Percentiles rank a stretch among this genome's conserved stretches.
These are phyloP conservation scores for Antedon mediterranea DNA, from an alignment of 53 echinoderm and acorn worm genomes.

Conservation along the genomic window DNA sequence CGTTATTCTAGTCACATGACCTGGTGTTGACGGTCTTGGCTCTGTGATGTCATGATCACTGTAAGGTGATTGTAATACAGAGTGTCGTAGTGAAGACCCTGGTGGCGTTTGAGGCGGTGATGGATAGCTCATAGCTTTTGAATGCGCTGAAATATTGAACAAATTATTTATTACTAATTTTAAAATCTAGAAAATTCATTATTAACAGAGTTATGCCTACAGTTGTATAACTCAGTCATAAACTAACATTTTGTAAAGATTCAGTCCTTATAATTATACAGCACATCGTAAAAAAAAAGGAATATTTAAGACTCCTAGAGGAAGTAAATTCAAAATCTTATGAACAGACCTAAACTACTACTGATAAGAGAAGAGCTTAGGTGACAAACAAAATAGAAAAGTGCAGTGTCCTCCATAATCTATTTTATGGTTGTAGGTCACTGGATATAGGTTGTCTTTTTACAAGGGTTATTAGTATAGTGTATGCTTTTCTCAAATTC, in stretches of 20 bases:
- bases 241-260: too few species aligned
- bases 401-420: too few species aligned
- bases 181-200: neutral
- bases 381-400: too few species aligned
- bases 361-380: too few species aligned
- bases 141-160: constrained; percentile 9
- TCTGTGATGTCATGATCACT: constrained; percentile 16
- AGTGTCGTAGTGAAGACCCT: constrained; percentile 56
- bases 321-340: too few species aligned
- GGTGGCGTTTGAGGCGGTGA: constrained; percentile 89
- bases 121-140: constrained; percentile 35
- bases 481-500: too few species aligned
- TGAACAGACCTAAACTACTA: too few species aligned
- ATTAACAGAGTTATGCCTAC: neutral
- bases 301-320: too few species aligned
- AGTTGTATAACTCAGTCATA: constrained; percentile 4
- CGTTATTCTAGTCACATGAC: constrained; percentile 67
- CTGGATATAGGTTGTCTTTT: too few species aligned
- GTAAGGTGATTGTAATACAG: constrained; percentile 33
- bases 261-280: constrained; percentile 4
- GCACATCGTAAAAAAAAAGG: too few species aligned
- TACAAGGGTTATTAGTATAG: too few species aligned
- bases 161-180: neutral
- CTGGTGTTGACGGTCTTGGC: constrained; percentile 28
- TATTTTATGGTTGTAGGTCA: too few species aligned